Evolutionary conservation across 1,140 invertebrate genomes (phyloP).

Genomic region (Pissodes strobi): DNA sequence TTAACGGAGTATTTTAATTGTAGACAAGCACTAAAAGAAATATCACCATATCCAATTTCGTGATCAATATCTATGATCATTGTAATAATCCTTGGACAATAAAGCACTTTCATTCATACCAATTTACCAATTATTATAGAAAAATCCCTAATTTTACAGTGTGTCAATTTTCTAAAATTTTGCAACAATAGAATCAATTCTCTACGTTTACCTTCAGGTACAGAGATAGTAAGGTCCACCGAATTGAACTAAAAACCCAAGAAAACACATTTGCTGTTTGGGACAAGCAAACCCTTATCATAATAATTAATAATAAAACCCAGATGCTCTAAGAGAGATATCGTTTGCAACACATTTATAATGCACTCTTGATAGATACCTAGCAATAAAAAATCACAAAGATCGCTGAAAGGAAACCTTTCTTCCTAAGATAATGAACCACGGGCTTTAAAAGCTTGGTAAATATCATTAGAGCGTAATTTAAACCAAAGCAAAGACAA

Average conservation of each 20-base stretch:
- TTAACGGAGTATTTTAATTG: too few species aligned
- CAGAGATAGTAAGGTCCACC: not conserved
- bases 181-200: not conserved
- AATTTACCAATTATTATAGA: slow-evolving; percentile 1
- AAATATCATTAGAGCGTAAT: slow-evolving; percentile 43
- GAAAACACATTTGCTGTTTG: slow-evolving; percentile 30
- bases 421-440: slow-evolving; percentile 30
- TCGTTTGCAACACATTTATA: not conserved
- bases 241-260: slow-evolving; percentile 41
- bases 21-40: too few species aligned
- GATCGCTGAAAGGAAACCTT: slow-evolving; percentile 37
- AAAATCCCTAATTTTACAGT: not conserved
- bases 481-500: slow-evolving; percentile 29
- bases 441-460: slow-evolving; percentile 37
- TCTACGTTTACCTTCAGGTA: not conserved
- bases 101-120: too few species aligned
- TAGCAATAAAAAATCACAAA: slow-evolving; percentile 47
- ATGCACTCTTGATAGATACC: slow-evolving; percentile 22
- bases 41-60: too few species aligned
- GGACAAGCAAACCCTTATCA: slow-evolving; percentile 38
- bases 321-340: slow-evolving; percentile 12
- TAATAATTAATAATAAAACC: slow-evolving; percentile 40
- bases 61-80: too few species aligned
- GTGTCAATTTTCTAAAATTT: not conserved
- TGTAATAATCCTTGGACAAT: too few species aligned